phyloP scores from a whole-genome alignment of 2,113 vertebrate species.

The Saguinus midas region DNA sequence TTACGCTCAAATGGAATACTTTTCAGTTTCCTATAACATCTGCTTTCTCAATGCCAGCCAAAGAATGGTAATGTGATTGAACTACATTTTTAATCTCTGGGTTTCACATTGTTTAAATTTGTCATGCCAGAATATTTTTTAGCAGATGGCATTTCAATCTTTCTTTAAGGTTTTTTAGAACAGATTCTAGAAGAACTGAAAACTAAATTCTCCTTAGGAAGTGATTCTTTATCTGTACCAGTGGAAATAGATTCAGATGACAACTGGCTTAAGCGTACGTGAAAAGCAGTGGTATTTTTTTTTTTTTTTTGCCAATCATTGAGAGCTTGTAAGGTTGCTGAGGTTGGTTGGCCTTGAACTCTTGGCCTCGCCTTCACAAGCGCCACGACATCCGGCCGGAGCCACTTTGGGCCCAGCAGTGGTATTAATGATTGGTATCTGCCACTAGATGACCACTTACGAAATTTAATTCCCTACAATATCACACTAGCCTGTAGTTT shows the following conservation, averaged over 20 bases:
- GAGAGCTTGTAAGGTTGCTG: no score
- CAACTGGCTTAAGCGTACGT: background rate
- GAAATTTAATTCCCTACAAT: background rate
- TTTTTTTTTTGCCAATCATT: no score
- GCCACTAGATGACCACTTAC: background rate
- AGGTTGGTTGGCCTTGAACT: no score
- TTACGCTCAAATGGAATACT: background rate
- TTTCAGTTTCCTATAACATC: background rate
- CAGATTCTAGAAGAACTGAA: background rate
- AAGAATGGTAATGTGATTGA: background rate
- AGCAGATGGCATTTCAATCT: background rate
- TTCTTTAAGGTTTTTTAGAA: constrained; percentile 31
- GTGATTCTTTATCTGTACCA: background rate
- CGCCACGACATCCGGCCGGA: no score
- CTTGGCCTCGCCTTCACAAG: no score
- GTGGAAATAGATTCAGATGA: constrained; percentile 2
- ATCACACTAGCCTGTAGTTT: background rate
- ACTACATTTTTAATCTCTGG: constrained; percentile 3
- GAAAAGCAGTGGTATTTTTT: background rate
- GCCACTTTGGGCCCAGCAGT: no score
- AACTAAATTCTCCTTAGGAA: constrained; percentile 13
- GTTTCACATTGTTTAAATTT: constrained; percentile 29
- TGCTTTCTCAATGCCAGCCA: constrained; percentile 17
- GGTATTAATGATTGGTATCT: background rate
- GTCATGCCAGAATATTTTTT: constrained; percentile 32